Percentiles rank a stretch among this genome's conserved stretches.
Conservation (phyloP, 1,140 invertebrate species). For the Lepidurus couesii region DNA sequence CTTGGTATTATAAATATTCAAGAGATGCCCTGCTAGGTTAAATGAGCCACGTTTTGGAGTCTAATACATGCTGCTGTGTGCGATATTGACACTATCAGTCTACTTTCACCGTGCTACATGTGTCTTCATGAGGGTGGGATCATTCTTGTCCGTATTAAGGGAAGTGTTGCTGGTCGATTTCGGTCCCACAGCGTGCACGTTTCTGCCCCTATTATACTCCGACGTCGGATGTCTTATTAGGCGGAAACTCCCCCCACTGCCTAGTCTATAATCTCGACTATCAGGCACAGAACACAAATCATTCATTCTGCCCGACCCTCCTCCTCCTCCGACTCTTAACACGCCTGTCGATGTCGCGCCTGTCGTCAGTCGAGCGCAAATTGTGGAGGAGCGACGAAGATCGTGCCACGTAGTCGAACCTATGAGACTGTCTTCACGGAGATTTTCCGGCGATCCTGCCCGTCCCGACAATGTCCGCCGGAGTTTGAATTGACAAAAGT, state of each 20-base stretch:
- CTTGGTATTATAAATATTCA: no score
- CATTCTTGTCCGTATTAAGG: neutral
- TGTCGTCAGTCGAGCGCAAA: neutral
- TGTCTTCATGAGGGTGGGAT: neutral
- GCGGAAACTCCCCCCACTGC: neutral
- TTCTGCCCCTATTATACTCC: neutral
- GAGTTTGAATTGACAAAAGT: conserved; percentile 62
- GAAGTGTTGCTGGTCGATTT: neutral
- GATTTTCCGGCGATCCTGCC: neutral
- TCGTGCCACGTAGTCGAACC: neutral
- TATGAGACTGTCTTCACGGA: neutral
- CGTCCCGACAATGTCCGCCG: conserved; percentile 44
- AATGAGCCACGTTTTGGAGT: no score
- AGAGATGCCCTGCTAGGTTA: no score
- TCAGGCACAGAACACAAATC: neutral
- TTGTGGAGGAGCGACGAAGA: neutral
- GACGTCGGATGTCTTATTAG: neutral
- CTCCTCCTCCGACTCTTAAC: neutral
- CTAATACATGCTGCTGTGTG: neutral
- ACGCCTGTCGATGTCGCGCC: neutral
- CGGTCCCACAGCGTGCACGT: neutral
- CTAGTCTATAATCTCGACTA: neutral
- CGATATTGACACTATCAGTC: neutral
- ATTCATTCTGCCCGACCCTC: neutral
- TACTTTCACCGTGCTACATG: neutral